Conservation (phyloP, 2,797 vertebrate genomes). For the Oceanodroma leucorhoa region DNA sequence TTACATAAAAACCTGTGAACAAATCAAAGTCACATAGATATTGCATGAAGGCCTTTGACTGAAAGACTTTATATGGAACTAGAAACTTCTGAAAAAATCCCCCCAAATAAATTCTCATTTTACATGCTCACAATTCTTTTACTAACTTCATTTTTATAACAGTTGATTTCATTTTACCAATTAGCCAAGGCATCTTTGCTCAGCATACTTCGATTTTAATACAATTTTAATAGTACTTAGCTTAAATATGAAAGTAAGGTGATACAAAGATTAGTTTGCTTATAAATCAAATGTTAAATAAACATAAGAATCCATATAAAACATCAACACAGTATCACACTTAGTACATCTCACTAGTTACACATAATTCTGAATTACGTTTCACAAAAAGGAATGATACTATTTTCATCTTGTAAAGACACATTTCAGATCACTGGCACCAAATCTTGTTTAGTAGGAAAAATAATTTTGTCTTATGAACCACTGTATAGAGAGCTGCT, state of each 20-base stretch:
- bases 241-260: neutral
- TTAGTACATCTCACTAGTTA: neutral
- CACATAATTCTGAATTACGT: neutral
- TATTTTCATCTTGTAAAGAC: neutral
- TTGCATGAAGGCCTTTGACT: neutral
- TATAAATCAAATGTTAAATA: neutral
- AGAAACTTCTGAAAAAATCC: neutral
- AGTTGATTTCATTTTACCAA: neutral
- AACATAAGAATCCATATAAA: neutral
- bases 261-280: neutral
- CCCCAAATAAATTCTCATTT: neutral
- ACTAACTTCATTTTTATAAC: neutral
- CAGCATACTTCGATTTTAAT: neutral
- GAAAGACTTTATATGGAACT: neutral
- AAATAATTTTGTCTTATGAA: neutral
- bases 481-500: neutral
- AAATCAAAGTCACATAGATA: neutral
- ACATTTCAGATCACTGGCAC: neutral
- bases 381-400: neutral
- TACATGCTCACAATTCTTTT: neutral
- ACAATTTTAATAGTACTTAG: neutral
- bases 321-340: neutral
- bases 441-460: neutral
- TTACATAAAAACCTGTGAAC: neutral
- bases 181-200: neutral